Base-by-base conservation (phyloP, 2,797 vertebrate species). In the Propithecus perrieri region DNA sequence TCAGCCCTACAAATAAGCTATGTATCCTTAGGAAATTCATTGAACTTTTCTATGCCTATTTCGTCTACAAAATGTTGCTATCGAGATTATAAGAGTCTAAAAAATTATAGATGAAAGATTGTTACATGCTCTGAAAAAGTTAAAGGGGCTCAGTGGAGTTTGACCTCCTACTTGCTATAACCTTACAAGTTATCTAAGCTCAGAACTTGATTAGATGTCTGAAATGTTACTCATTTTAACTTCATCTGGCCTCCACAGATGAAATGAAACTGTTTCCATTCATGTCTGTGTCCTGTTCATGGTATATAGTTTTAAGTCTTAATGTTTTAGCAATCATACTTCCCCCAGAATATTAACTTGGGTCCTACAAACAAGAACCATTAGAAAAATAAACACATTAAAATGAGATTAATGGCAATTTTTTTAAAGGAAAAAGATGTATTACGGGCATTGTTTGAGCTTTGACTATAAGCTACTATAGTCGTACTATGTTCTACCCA, bases 341-440 rank as follows among this genome's bases (percentile, higher is more conserved):
- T 84, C 10, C 33, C 38, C 71, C 15, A 50, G 89, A 89, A 61
- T 88, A 93, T 79, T 96, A 74, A 83, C 20, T 91, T 74, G 35
- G 75, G 75, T 9, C 26, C 71, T 71, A 79, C 8, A 85, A 26
- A 84, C 18, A 20, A 87, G 20, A 53, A 90, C 35, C 59, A 93
- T 55, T 41, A 74, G 35, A 88, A 86, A 91, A 83, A 74, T 63
- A 84, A 85, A 72, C 9, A 86, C 78, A 92, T 33, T 43, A 72
- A 91, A 94, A 33, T 76, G 46, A 92, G 38, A 93, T 55, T 15
- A 81, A 84, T 10, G 11, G 22, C 35, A 46, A 90, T 30, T 69
- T n/a, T 81, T 55, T 80, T 79, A 81, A n/a, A 81, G 30, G 79
- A 94, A 84, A 85, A 76, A 79, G 12, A 67, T 76, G 3, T 79